Evolutionary conservation across 1,140 invertebrate genomes (phyloP).

Genomic region (Atta colombica): DNA sequence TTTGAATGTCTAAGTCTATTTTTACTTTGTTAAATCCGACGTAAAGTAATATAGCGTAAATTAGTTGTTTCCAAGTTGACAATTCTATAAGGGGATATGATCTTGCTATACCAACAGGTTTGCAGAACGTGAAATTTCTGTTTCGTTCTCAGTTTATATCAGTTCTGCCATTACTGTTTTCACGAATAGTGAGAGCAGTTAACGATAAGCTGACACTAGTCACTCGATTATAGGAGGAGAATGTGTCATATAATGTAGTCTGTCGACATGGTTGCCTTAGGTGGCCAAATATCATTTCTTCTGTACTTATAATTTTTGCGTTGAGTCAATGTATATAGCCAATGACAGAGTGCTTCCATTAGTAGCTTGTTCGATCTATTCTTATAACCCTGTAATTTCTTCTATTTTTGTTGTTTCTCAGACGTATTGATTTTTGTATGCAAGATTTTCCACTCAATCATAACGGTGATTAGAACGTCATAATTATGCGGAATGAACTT

Average conservation of each 20-base stretch:
- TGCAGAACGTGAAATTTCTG: constrained; percentile 1
- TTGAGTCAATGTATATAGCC: constrained; percentile 69
- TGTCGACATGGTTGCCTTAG: constrained; percentile 27
- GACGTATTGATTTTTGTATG: neutral
- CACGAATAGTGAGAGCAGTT: neutral
- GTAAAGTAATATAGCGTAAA: constrained; percentile 44
- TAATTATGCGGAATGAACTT: neutral
- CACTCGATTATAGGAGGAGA: constrained; percentile 41
- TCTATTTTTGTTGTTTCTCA: constrained; percentile 4
- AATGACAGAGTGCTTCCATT: constrained; percentile 76
- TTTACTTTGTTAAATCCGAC: constrained; percentile 18
- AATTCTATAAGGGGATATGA: neutral
- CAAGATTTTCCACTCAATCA: neutral
- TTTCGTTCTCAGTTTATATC: neutral
- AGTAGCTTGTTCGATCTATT: constrained; percentile 62
- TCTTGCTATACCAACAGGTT: neutral
- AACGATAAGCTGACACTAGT: constrained; percentile 58
- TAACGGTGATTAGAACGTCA: neutral
- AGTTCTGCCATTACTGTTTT: neutral
- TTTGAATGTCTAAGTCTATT: constrained; percentile 18
- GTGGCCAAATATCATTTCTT: constrained; percentile 34
- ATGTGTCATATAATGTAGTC: constrained; percentile 25
- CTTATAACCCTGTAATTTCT: neutral
- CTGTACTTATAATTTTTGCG: constrained; percentile 38
- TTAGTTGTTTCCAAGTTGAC: constrained; percentile 17